Conservation (phyloP, 2,113 vertebrate species). For the Malurus cyaneus region DNA sequence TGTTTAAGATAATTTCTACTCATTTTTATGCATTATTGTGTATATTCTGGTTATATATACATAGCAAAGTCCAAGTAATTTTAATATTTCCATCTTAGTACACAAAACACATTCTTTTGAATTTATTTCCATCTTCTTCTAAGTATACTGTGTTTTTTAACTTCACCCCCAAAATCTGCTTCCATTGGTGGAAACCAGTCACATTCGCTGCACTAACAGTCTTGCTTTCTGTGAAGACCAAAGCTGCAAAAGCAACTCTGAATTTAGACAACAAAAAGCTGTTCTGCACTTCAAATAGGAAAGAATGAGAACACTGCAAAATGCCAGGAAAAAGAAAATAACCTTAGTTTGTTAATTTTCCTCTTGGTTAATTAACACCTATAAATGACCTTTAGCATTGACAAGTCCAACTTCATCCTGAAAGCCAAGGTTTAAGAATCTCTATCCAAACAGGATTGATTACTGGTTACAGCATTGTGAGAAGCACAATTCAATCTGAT, state of each 20-base stretch:
- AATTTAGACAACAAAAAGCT: neutral
- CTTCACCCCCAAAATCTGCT: neutral
- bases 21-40: neutral
- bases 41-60: neutral
- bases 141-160: neutral
- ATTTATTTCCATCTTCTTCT: neutral
- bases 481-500: conserved; percentile 7
- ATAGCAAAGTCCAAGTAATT: neutral
- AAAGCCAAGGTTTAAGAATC: conserved; percentile 79
- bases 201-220: neutral
- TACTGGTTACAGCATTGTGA: conserved; percentile 66
- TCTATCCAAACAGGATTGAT: conserved; percentile 78
- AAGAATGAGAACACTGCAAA: conserved; percentile 57
- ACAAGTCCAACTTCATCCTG: conserved; percentile 82
- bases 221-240: neutral
- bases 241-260: neutral
- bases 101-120: neutral
- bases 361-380: conserved; percentile 89
- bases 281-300: neutral
- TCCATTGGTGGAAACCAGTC: neutral
- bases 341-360: conserved; percentile 83
- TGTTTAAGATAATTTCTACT: neutral
- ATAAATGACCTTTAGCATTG: conserved; percentile 80
- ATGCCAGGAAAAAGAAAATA: conserved; percentile 75
- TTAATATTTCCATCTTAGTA: neutral